Percentiles rank a stretch among this genome's conserved stretches.
phyloP scores from a whole-genome alignment of 2,113 vertebrate genomes.

The Eulemur macaco region DNA sequence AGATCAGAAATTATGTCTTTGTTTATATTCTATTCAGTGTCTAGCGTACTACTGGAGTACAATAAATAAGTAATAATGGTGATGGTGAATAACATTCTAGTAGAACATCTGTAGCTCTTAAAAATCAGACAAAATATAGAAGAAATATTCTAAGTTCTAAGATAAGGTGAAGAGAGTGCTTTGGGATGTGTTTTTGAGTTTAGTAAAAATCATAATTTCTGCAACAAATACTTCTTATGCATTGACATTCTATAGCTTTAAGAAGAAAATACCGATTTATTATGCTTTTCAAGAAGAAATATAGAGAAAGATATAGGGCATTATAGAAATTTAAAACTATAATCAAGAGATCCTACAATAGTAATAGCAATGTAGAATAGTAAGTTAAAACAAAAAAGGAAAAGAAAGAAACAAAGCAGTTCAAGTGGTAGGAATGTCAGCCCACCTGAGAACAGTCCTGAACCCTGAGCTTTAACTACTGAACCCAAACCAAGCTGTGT shows the following conservation, averaged over 20 bases:
- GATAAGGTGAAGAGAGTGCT: conserved; percentile 9
- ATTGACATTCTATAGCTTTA: conserved; percentile 4
- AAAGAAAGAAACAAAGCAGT: not conserved
- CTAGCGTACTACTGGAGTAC: not conserved
- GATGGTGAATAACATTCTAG: not conserved
- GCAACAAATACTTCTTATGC: not conserved
- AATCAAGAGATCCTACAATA: not conserved
- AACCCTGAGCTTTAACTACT: conserved; percentile 30
- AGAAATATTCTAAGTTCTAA: conserved; percentile 24
- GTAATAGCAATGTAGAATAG: not conserved
- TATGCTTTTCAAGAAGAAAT: conserved; percentile 32
- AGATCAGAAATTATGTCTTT: conserved; percentile 40
- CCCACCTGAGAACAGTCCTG: conserved; percentile 4
- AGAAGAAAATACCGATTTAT: not conserved
- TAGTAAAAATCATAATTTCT: conserved; percentile 36
- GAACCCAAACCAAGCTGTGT: conserved; percentile 10
- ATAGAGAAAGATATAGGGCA: not conserved
- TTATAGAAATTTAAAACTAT: conserved; percentile 38
- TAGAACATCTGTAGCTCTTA: not conserved
- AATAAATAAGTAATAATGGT: conserved; percentile 41
- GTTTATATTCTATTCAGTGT: not conserved
- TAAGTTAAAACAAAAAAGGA: not conserved
- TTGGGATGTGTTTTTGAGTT: conserved; percentile 7
- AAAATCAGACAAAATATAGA: conserved; percentile 41
- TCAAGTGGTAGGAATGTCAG: not conserved